Evolutionary conservation across 2,113 vertebrate genomes (phyloP).

Genomic region (Lampris incognitus): DNA sequence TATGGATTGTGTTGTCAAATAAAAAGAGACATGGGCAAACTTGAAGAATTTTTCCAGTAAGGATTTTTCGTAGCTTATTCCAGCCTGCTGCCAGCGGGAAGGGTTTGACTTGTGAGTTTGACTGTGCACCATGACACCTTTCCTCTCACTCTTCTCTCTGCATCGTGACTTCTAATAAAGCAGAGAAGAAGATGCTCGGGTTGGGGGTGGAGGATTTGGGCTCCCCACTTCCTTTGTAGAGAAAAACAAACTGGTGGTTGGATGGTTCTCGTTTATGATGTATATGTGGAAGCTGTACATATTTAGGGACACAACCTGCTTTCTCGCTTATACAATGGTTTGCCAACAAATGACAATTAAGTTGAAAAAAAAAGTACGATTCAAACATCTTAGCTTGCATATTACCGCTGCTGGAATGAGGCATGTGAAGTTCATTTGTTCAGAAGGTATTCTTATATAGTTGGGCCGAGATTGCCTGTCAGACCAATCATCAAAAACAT

Average conservation of each 20-base stretch:
- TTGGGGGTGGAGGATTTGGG: constrained; percentile 2
- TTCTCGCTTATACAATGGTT: constrained; percentile 36
- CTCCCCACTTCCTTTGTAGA: constrained; percentile 35
- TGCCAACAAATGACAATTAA: background rate
- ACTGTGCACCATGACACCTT: background rate
- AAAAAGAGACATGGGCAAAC: too few species aligned
- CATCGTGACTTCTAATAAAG: constrained; percentile 4
- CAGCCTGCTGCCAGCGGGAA: constrained; percentile 14
- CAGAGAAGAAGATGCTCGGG: constrained; percentile 19
- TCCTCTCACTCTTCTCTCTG: background rate
- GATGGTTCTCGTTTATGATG: constrained; percentile 43
- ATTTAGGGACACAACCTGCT: constrained; percentile 18
- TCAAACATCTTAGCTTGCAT: background rate
- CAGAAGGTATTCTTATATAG: too few species aligned
- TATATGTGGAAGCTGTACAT: constrained; percentile 39
- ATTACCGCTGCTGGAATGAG: constrained; percentile 1
- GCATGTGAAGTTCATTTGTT: background rate
- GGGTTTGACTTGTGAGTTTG: background rate
- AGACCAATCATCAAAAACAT: too few species aligned
- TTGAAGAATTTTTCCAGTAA: too few species aligned
- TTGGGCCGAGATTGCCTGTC: too few species aligned
- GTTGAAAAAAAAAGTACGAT: constrained; percentile 2
- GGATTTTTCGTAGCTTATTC: background rate
- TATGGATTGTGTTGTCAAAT: too few species aligned
- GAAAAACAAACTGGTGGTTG: constrained; percentile 10